These are phyloP conservation scores for Drosophila bocqueti DNA, from an alignment of 1,140 invertebrate species.

Conservation along the genomic window DNA sequence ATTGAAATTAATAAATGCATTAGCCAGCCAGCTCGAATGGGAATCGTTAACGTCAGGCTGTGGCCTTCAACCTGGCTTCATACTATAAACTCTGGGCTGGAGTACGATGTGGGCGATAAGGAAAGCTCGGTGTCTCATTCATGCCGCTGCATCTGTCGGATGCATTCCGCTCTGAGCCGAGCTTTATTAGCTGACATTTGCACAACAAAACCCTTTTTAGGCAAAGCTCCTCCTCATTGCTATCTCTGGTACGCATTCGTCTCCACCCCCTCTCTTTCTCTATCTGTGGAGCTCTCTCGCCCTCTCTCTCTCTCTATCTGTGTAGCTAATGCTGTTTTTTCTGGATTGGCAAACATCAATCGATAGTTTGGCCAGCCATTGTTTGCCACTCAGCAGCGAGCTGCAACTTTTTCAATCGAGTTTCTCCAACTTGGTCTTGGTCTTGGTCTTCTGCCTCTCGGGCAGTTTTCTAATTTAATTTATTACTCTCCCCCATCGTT, in stretches of 20 bases:
- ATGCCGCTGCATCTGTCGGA: constrained; percentile 33
- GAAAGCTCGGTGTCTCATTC: constrained; percentile 26
- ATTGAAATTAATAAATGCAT: constrained; percentile 44
- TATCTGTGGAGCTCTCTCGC: not conserved
- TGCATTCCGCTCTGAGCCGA: constrained; percentile 13
- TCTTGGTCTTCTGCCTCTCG: not conserved
- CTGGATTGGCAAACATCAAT: constrained; percentile 47
- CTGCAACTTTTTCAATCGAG: constrained; percentile 53
- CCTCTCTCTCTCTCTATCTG: not conserved
- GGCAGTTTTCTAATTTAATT: constrained; percentile 36
- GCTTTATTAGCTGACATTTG: constrained; percentile 43
- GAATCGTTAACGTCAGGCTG: constrained; percentile 1
- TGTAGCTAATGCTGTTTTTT: constrained; percentile 4
- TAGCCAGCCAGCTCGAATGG: constrained; percentile 5
- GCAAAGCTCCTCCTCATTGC: constrained; percentile 16
- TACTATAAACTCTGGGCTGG: not conserved
- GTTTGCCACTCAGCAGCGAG: constrained; percentile 17
- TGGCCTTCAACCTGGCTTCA: constrained; percentile 26
- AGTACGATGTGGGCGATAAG: constrained; percentile 20
- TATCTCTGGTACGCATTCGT: constrained; percentile 19
- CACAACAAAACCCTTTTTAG: constrained; percentile 30
- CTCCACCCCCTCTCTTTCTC: not conserved
- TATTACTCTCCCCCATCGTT: constrained; percentile 20
- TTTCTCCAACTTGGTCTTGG: constrained; percentile 44
- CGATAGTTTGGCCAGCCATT: constrained; percentile 46